Base-by-base conservation (phyloP, 2,797 vertebrate genomes). In the Melanotaenia nigrans region DNA sequence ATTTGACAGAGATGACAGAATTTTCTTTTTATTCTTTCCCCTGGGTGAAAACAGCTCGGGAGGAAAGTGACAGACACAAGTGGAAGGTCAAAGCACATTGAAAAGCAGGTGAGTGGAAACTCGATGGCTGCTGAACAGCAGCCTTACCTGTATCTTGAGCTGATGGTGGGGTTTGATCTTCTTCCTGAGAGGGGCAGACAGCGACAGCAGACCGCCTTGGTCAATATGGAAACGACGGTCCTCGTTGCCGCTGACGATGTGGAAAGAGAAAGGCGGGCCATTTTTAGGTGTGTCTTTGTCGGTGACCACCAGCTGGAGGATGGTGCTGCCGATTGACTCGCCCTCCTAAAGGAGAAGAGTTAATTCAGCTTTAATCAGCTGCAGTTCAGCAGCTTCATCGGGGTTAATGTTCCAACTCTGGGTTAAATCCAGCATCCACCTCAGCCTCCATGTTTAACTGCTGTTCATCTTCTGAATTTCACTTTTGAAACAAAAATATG, bases 251-350 rank as follows among this genome's bases (percentile, higher is more conserved):
- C 95, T 95, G 35, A 94, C 92, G 73, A 99, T 96, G 72, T 91
- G 95, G 92, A 97, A 99, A 1, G 93, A 93, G 86, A 97, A 99
- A 0, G 98, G 98, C 0, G 96, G 94, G 0, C 98, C 97, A 0
- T 99, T 98, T 85, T 87, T 94, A 36, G 95, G 94, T 3, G 96
- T 96, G 90, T 99, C 98, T 42, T 86, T 95, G 90, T 99, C 98
- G 0, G 84, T 96, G 86, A 97, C 95, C 54, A 96, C 88, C 47
- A 99, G 92, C 88, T 98, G 96, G 65, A 98, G 90, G 84, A 99
- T 78, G n/a, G 93, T 94, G 75, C 95, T 96, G 72, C 97, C 97
- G 0, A 93, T 47, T 0, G 95, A 84, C 73, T 95, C 95, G 4
- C 95, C 96, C 90, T 99, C 97, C 98, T 99, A 90, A 58, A 80